These are phyloP conservation scores for Siphamia tubifer DNA, from an alignment of 2,113 vertebrate genomes.

Conservation along the genomic window DNA sequence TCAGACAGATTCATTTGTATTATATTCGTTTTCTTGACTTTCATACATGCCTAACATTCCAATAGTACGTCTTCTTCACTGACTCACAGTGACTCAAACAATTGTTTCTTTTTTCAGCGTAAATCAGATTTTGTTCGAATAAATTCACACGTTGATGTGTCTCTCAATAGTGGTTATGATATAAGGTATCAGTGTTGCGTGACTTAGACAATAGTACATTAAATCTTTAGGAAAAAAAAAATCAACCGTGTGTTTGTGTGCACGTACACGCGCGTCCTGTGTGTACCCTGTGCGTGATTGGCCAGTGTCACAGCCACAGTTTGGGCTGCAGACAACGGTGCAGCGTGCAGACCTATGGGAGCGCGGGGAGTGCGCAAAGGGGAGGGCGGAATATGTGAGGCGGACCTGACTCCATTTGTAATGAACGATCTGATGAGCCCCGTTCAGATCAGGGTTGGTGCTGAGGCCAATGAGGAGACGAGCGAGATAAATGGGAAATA, in stretches of 20 bases:
- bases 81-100: too few species aligned
- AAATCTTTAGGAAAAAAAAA: too few species aligned
- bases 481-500: conserved; percentile 12
- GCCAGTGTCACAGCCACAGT: conserved; percentile 32
- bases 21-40: too few species aligned
- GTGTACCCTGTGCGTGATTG: conserved; percentile 38
- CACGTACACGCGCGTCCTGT: background rate
- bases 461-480: conserved; percentile 15
- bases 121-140: too few species aligned
- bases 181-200: background rate
- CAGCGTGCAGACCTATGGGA: conserved; percentile 56
- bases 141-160: too few species aligned
- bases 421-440: conserved; percentile 49
- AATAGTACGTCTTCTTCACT: too few species aligned
- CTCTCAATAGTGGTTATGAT: background rate
- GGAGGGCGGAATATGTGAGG: conserved; percentile 48
- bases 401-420: conserved; percentile 66
- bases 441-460: conserved; percentile 41
- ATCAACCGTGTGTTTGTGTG: background rate
- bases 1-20: too few species aligned
- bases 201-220: background rate
- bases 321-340: conserved; percentile 32
- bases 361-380: conserved; percentile 27
- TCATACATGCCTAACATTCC: too few species aligned
- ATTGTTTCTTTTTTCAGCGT: too few species aligned